phyloP scores from a whole-genome alignment of 2,888 invertebrate genomes.

The Phytoseiulus persimilis region DNA sequence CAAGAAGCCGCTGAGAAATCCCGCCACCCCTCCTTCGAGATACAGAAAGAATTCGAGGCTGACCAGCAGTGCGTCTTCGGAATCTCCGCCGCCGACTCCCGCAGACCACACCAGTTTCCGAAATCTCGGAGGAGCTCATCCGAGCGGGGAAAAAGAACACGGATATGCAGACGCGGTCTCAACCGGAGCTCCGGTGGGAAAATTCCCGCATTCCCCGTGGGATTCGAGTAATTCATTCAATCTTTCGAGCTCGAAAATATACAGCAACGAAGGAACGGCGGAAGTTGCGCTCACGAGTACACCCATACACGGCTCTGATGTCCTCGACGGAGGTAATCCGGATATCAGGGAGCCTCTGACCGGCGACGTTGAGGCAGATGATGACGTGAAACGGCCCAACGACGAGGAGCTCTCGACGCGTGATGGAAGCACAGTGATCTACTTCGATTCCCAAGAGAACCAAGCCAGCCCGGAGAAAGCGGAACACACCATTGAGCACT shows the following conservation, averaged over 20 bases:
- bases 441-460: background rate
- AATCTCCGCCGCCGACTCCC: background rate
- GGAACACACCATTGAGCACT: background rate
- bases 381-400: background rate
- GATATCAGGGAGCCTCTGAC: background rate
- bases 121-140: background rate
- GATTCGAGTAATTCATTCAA: background rate
- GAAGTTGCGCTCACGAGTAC: background rate
- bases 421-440: conserved; percentile 17
- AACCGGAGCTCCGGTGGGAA: background rate
- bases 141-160: background rate
- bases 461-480: background rate
- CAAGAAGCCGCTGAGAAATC: background rate
- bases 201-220: background rate
- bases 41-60: background rate
- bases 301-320: background rate
- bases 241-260: background rate
- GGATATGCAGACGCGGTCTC: background rate
- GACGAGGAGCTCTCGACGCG: background rate
- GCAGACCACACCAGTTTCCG: background rate
- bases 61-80: background rate
- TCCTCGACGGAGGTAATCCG: background rate
- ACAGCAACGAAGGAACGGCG: background rate
- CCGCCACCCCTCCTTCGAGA: background rate
- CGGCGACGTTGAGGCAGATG: background rate